Evolutionary conservation across 2,113 vertebrate species (phyloP).

Genomic region (Harpagus bidentatus): DNA sequence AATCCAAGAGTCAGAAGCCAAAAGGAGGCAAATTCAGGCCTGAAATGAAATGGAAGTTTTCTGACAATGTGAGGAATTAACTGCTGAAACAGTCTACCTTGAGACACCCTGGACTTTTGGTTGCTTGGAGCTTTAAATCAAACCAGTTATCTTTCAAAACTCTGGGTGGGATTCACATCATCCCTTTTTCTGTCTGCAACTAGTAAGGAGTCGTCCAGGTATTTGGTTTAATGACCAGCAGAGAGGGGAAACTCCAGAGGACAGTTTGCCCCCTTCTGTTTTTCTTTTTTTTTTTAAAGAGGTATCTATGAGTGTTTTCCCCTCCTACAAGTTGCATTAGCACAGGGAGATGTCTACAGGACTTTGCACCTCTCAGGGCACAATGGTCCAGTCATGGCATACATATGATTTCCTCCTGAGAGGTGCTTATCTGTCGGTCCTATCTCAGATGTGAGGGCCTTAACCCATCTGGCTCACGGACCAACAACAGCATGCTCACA

Average conservation of each 20-base stretch:
- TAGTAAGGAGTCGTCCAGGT: background rate
- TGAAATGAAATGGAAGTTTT: background rate
- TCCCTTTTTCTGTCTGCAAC: background rate
- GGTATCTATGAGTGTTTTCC: background rate
- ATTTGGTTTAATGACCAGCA: background rate
- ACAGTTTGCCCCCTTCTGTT: background rate
- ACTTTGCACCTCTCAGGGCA: background rate
- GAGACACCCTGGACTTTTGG: background rate
- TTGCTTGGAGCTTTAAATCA: background rate
- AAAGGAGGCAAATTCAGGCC: background rate
- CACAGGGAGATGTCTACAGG: background rate
- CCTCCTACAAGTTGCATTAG: background rate
- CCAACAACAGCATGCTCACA: background rate
- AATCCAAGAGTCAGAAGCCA: background rate
- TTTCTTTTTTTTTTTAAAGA: too few species aligned
- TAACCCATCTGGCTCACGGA: background rate
- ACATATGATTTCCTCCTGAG: background rate
- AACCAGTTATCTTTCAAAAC: background rate
- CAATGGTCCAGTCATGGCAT: rapidly evolving
- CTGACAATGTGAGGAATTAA: background rate
- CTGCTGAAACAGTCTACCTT: background rate
- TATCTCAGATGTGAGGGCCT: background rate
- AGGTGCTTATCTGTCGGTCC: background rate
- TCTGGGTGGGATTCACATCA: background rate
- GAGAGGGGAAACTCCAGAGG: background rate